Conservation (phyloP, 2,888 invertebrate genomes). For the Nebria brevicollis region DNA sequence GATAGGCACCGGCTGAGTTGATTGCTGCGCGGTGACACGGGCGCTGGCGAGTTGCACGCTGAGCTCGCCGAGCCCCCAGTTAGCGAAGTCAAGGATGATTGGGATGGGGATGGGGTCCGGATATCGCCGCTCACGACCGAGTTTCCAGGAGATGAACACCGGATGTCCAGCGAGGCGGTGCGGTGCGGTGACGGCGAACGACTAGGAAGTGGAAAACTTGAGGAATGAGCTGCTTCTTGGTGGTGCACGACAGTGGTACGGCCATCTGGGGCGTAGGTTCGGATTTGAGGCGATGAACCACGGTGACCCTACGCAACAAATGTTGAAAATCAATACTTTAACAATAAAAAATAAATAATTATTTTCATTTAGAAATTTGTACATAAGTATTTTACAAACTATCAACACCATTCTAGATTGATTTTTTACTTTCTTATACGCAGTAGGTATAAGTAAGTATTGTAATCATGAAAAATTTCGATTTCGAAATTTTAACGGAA, state of each 20-base stretch:
- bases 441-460: too few relatives aligned
- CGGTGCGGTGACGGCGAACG: conserved; percentile 83
- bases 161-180: conserved; percentile 80
- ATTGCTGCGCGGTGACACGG: conserved; percentile 54
- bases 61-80: conserved; percentile 60
- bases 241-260: conserved; percentile 65
- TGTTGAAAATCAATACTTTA: neutral
- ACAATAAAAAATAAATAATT: neutral
- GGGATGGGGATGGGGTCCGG: conserved; percentile 74
- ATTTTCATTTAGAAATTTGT: neutral
- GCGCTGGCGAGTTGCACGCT: conserved; percentile 60
- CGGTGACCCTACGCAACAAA: conserved; percentile 71
- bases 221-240: conserved; percentile 59
- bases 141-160: conserved; percentile 69
- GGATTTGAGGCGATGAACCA: conserved; percentile 85
- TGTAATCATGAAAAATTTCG: too few relatives aligned
- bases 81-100: conserved; percentile 76
- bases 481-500: too few relatives aligned
- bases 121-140: conserved; percentile 58
- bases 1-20: conserved; percentile 73
- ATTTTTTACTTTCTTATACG: too few relatives aligned
- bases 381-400: neutral
- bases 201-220: conserved; percentile 63
- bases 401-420: too few relatives aligned
- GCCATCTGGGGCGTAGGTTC: conserved; percentile 85